Conservation (phyloP, 2,888 invertebrate genomes). For the Lumbricus terrestris region DNA sequence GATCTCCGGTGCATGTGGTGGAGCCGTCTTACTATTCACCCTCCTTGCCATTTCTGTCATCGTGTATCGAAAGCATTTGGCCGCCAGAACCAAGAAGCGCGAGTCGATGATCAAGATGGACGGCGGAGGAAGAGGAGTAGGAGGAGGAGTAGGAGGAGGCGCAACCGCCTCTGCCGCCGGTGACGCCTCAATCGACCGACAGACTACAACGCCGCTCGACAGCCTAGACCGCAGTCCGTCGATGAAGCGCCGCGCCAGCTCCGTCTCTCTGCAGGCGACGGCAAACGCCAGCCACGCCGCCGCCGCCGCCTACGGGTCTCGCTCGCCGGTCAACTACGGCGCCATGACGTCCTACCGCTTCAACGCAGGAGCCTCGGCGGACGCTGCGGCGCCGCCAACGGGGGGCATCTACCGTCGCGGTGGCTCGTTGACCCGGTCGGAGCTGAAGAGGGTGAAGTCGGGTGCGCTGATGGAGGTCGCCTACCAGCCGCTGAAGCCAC, state of each 20-base stretch:
- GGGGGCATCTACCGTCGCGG: neutral
- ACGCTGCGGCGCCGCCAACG: neutral
- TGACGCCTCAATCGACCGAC: neutral
- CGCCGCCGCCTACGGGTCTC: neutral
- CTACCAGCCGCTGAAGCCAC: constrained; percentile 15
- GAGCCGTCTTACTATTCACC: neutral
- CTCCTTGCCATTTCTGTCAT: neutral
- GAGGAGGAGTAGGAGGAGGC: no score
- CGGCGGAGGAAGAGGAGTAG: neutral
- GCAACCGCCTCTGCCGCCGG: no score
- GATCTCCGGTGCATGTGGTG: neutral
- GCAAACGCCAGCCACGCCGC: neutral
- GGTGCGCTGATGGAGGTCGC: neutral
- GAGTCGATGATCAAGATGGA: neutral
- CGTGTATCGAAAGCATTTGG: constrained; percentile 5
- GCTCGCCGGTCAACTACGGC: neutral
- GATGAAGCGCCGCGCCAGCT: constrained; percentile 7
- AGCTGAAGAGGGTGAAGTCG: neutral
- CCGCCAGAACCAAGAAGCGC: neutral
- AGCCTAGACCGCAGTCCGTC: constrained; percentile 14
- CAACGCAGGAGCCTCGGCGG: neutral
- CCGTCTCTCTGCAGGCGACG: neutral
- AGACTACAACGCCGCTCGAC: neutral
- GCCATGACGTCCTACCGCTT: neutral
- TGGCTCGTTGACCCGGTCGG: neutral